phyloP scores from a whole-genome alignment of 1,140 invertebrate genomes.

The Lithobius niger region DNA sequence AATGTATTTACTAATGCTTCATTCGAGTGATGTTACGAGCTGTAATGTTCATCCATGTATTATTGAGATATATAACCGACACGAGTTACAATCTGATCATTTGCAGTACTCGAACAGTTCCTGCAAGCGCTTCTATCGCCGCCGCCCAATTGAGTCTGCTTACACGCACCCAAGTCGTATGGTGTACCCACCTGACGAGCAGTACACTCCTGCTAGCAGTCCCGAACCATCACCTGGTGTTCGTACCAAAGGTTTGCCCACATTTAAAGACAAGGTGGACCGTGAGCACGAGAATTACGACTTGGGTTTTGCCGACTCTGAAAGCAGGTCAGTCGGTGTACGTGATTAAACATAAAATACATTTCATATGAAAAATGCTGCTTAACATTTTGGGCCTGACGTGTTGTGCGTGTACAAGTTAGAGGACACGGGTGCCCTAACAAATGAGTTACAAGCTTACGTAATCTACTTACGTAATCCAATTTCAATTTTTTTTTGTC shows the following conservation, averaged over 20 bases:
- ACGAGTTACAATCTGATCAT: background rate
- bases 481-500: background rate
- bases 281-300: constrained; percentile 10
- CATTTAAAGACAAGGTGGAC: constrained; percentile 1
- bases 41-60: too few relatives aligned
- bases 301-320: constrained; percentile 6
- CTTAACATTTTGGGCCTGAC: too few relatives aligned
- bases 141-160: constrained; percentile 57
- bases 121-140: constrained; percentile 68
- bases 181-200: constrained; percentile 77
- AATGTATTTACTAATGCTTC: too few relatives aligned
- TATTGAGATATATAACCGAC: too few relatives aligned
- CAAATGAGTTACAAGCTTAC: too few relatives aligned
- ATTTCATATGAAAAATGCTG: background rate
- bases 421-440: too few relatives aligned
- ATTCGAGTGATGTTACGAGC: too few relatives aligned
- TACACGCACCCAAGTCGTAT: constrained; percentile 82
- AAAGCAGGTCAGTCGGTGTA: constrained; percentile 1
- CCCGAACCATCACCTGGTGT: constrained; percentile 38
- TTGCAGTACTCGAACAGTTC: constrained; percentile 68
- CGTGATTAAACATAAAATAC: background rate
- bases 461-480: too few relatives aligned
- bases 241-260: background rate
- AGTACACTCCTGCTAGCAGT: constrained; percentile 50
- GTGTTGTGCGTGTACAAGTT: too few relatives aligned